Evolutionary conservation across 2,797 vertebrate genomes (phyloP).

Genomic region (Dromococcyx pavoninus): DNA sequence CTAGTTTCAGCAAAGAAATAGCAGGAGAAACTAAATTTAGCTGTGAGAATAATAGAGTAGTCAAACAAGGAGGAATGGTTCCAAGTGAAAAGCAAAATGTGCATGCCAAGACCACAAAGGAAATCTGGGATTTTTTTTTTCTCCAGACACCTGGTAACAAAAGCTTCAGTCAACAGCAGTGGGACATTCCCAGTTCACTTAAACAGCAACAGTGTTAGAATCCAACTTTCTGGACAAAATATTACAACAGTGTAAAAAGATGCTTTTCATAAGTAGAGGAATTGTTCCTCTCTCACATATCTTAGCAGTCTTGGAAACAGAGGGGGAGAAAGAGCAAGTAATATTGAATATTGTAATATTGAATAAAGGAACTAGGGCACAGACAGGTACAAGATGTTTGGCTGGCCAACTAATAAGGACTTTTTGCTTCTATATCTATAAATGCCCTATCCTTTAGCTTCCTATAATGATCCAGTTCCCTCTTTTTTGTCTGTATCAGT

Average conservation of each 20-base stretch:
- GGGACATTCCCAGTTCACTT: neutral
- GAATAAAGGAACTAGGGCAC: neutral
- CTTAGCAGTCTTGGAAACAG: neutral
- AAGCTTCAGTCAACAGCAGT: neutral
- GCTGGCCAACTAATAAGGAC: neutral
- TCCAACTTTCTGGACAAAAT: neutral
- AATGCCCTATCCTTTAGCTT: neutral
- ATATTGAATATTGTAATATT: neutral
- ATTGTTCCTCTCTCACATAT: neutral
- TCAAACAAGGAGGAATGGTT: neutral
- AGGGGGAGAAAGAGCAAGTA: neutral
- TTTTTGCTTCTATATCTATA: neutral
- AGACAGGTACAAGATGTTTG: neutral
- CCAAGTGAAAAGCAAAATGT: neutral
- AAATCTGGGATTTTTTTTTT: neutral
- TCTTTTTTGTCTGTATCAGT: neutral
- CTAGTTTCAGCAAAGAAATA: neutral
- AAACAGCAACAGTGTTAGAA: neutral
- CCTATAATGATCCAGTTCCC: neutral
- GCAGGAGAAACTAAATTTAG: neutral
- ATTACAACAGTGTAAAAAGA: neutral
- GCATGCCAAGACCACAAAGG: neutral
- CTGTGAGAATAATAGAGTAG: neutral
- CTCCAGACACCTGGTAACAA: neutral
- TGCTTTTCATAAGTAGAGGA: neutral